Percentiles rank a stretch among this genome's conserved stretches.
These are phyloP conservation scores for Maconellicoccus hirsutus DNA, from an alignment of 1,140 invertebrate species.

Conservation along the genomic window DNA sequence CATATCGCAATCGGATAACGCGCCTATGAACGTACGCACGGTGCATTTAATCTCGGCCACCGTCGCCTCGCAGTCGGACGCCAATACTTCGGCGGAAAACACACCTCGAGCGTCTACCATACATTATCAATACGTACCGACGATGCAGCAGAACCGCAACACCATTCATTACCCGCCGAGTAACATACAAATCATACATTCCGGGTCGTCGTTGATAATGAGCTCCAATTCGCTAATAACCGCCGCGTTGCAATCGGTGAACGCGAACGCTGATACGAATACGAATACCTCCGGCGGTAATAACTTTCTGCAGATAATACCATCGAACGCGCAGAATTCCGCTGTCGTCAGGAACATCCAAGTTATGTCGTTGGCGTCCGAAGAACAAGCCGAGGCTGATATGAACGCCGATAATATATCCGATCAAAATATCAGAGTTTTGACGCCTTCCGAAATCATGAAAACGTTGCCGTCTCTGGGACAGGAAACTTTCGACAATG, in stretches of 20 bases:
- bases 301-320: slow-evolving; percentile 26
- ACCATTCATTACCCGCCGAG: slow-evolving; percentile 32
- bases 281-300: slow-evolving; percentile 22
- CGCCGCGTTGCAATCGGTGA: slow-evolving; percentile 26
- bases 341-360: slow-evolving; percentile 17
- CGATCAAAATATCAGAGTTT: slow-evolving; percentile 70
- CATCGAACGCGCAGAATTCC: slow-evolving; percentile 24
- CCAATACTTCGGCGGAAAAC: neutral
- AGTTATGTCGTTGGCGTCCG: slow-evolving; percentile 23
- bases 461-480: slow-evolving; percentile 66
- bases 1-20: slow-evolving; percentile 13
- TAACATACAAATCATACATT: slow-evolving; percentile 30
- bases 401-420: slow-evolving; percentile 33
- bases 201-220: slow-evolving; percentile 30
- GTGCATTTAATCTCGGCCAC: slow-evolving; percentile 25
- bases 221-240: slow-evolving; percentile 27
- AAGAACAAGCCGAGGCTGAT: slow-evolving; percentile 32
- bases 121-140: slow-evolving; percentile 28
- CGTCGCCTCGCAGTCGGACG: neutral
- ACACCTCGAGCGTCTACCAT: slow-evolving; percentile 21
- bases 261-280: slow-evolving; percentile 10
- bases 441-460: slow-evolving; percentile 76
- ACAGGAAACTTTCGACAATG: slow-evolving; percentile 51
- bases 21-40: slow-evolving; percentile 25
- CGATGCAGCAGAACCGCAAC: slow-evolving; percentile 23